Evolutionary conservation across 2,888 invertebrate genomes (phyloP).

Genomic region (Brachylomia viminalis): DNA sequence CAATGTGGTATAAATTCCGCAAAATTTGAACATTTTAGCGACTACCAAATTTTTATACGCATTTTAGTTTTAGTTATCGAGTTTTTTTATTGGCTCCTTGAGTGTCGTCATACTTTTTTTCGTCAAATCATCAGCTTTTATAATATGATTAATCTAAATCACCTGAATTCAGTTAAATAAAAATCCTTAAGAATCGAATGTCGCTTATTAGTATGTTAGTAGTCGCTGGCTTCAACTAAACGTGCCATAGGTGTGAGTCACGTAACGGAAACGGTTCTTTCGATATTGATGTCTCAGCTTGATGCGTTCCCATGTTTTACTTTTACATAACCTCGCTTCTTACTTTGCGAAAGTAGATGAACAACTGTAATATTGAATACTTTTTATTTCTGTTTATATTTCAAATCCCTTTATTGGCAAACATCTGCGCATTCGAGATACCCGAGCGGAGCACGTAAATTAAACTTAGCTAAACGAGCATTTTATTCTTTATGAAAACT

Average conservation of each 20-base stretch:
- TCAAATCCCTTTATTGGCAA: conserved; percentile 80
- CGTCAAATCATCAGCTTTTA: too few relatives aligned
- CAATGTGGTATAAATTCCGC: neutral
- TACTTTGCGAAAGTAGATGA: conserved; percentile 54
- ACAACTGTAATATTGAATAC: conserved; percentile 64
- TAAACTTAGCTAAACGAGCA: conserved; percentile 82
- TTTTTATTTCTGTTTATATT: conserved; percentile 67
- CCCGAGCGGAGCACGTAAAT: conserved; percentile 80
- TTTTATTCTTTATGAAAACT: conserved; percentile 80
- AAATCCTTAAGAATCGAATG: conserved; percentile 51
- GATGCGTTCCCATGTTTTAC: conserved; percentile 83
- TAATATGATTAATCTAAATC: conserved; percentile 2
- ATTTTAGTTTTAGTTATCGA: neutral
- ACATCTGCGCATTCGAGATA: conserved; percentile 82
- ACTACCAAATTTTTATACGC: neutral
- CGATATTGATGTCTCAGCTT: conserved; percentile 84
- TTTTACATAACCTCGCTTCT: conserved; percentile 66
- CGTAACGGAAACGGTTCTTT: conserved; percentile 89
- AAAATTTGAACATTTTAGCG: neutral
- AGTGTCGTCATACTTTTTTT: neutral
- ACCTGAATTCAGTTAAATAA: conserved; percentile 34
- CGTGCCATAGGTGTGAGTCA: conserved; percentile 89
- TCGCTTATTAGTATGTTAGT: conserved; percentile 85
- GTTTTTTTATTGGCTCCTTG: neutral
- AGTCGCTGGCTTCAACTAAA: conserved; percentile 81